Evolutionary conservation across 2,888 invertebrate genomes (phyloP).

Genomic region (Apoda limacodes): DNA sequence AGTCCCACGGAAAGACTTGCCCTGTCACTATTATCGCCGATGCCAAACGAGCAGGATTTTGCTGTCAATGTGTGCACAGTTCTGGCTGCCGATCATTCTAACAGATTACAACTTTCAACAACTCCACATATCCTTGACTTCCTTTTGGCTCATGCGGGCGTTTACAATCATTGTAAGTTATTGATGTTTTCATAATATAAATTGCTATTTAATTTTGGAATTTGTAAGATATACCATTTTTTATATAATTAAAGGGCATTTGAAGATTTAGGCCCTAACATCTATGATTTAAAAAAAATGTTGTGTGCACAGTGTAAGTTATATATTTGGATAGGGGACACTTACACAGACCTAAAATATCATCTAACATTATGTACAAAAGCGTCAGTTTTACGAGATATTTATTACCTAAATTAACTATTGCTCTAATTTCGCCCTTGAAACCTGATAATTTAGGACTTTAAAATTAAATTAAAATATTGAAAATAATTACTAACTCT

Average conservation of each 20-base stretch:
- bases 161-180: constrained; percentile 87
- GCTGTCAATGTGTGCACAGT: constrained; percentile 97
- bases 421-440: too few species aligned
- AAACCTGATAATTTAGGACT: too few species aligned
- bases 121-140: constrained; percentile 90
- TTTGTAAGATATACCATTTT: neutral
- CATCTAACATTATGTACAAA: too few species aligned
- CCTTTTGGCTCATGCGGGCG: constrained; percentile 92
- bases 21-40: constrained; percentile 92
- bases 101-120: constrained; percentile 85
- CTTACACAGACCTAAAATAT: too few species aligned
- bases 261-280: neutral
- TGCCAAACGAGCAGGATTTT: constrained; percentile 99
- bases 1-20: constrained; percentile 82
- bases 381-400: too few species aligned
- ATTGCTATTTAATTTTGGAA: neutral
- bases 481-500: too few species aligned
- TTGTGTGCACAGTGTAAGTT: too few species aligned
- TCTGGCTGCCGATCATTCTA: constrained; percentile 93
- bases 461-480: too few species aligned
- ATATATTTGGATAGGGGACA: too few species aligned
- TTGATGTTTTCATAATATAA: constrained; percentile 2
- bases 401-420: too few species aligned
- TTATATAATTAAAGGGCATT: neutral
- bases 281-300: too few species aligned